Conservation (phyloP, 2,888 invertebrate genomes). For the Colletes collaris region DNA sequence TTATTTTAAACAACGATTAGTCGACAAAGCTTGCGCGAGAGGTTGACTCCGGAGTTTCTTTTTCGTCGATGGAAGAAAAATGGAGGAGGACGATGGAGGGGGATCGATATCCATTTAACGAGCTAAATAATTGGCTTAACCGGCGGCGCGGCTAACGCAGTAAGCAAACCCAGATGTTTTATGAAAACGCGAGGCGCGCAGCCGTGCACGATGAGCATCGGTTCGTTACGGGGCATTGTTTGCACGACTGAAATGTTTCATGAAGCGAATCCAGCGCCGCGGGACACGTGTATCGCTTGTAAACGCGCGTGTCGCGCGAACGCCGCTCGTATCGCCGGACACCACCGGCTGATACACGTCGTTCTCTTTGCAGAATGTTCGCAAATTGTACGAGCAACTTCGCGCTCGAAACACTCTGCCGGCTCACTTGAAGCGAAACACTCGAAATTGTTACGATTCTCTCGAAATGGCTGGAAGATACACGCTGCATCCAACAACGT, state of each 20-base stretch:
- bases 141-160: neutral
- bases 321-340: neutral
- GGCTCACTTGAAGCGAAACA: neutral
- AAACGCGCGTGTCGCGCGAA: slow-evolving; percentile 26
- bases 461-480: too few species aligned
- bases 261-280: slow-evolving; percentile 12
- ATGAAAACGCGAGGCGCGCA: slow-evolving; percentile 20
- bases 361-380: slow-evolving; percentile 13
- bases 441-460: neutral
- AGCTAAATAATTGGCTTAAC: slow-evolving; percentile 22
- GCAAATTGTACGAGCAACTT: slow-evolving; percentile 31
- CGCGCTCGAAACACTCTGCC: neutral
- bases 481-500: too few species aligned
- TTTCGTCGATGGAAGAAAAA: neutral
- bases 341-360: slow-evolving; percentile 11
- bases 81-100: too few species aligned
- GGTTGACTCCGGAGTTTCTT: neutral
- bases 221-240: slow-evolving; percentile 50
- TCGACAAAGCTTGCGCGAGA: neutral
- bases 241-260: slow-evolving; percentile 40
- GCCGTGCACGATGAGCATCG: slow-evolving; percentile 28
- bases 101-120: slow-evolving; percentile 10
- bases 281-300: slow-evolving; percentile 42
- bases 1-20: neutral
- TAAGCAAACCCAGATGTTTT: slow-evolving; percentile 34